Evolutionary conservation across 2,888 invertebrate species (phyloP).

Genomic region (Cordilura impudica): DNA sequence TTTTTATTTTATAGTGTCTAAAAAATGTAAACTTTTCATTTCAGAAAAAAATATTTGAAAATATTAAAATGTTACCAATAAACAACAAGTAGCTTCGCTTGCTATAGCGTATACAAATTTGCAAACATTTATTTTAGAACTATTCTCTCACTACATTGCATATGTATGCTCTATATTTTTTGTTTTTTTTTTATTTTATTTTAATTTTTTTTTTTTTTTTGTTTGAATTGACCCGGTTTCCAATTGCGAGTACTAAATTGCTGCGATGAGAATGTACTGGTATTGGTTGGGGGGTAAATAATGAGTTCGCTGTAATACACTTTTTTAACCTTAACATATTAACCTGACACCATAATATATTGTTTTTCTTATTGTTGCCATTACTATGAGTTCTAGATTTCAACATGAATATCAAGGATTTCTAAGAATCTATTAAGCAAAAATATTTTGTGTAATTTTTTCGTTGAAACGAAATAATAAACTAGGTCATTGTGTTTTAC

Average conservation of each 20-base stretch:
- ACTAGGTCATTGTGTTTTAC: constrained; percentile 20
- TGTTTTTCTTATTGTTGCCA: constrained; percentile 16
- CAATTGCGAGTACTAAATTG: constrained; percentile 5
- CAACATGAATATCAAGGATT: constrained; percentile 43
- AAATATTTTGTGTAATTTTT: not conserved
- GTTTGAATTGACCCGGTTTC: constrained; percentile 49
- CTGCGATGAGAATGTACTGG: not conserved
- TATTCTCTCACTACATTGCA: not conserved
- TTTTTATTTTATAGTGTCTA: too few relatives aligned
- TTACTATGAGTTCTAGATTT: constrained; percentile 7
- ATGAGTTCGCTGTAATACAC: constrained; percentile 22
- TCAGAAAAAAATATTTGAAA: too few relatives aligned
- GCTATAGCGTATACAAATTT: too few relatives aligned
- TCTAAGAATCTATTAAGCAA: not conserved
- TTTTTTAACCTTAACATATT: constrained; percentile 56
- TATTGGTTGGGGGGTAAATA: not conserved
- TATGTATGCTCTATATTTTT: constrained; percentile 26
- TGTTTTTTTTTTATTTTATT: too few relatives aligned
- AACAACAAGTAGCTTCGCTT: too few relatives aligned
- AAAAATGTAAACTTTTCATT: too few relatives aligned
- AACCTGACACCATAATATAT: constrained; percentile 56
- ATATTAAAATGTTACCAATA: too few relatives aligned
- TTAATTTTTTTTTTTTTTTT: too few relatives aligned
- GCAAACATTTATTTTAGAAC: not conserved
- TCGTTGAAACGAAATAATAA: constrained; percentile 8